Evolutionary conservation across 2,113 vertebrate genomes (phyloP).

Genomic region (Rhodinocichla rosea): DNA sequence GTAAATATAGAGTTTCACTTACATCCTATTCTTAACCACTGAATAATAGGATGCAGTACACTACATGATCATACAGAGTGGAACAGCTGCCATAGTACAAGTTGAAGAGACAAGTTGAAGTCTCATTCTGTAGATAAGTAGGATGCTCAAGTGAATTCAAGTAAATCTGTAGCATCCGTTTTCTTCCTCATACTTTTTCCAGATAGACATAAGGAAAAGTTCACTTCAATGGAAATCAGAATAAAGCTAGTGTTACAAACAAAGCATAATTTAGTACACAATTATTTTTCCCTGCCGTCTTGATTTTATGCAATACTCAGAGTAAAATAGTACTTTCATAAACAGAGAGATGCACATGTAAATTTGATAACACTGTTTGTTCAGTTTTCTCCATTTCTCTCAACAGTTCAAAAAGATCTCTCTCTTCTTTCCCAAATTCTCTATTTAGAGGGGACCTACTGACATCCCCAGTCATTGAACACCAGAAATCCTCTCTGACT

Average conservation of each 20-base stretch:
- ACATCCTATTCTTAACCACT: background rate
- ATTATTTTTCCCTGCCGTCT: background rate
- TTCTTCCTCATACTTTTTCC: background rate
- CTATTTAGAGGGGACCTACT: background rate
- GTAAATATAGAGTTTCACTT: background rate
- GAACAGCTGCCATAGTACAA: background rate
- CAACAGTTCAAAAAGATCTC: background rate
- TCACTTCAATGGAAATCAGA: background rate
- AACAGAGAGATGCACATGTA: background rate
- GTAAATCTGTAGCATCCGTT: background rate
- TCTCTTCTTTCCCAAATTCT: background rate
- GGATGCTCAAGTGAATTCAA: background rate
- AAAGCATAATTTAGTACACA: background rate
- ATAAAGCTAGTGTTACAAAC: background rate
- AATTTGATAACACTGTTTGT: background rate
- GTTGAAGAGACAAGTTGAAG: background rate
- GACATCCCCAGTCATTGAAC: background rate
- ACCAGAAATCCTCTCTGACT: background rate
- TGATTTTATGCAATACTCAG: background rate
- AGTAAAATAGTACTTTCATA: background rate
- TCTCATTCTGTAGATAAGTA: background rate
- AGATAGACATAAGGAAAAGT: background rate
- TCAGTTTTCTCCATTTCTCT: background rate
- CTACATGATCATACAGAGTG: background rate
- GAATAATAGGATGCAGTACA: background rate